Base-by-base conservation (phyloP, 1,140 invertebrate genomes). In the Brachionus rotundiformis region DNA sequence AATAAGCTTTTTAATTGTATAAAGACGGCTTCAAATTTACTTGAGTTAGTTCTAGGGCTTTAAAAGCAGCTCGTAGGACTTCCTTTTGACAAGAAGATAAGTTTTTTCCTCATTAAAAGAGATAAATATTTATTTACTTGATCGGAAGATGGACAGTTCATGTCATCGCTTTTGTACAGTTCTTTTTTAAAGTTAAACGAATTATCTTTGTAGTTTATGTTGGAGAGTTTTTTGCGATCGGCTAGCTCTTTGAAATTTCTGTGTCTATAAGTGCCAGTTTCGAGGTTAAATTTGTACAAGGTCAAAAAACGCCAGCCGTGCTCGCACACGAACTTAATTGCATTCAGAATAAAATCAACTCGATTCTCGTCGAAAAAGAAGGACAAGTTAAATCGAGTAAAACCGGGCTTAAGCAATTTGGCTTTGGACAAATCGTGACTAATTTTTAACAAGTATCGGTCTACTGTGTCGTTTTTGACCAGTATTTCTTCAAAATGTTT, bases 261-360 rank as follows among this genome's bases (percentile, higher is more conserved):
- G 86, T 95, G 94, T 82, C 92, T 90, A 94, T 94, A 96, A 88
- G 95, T 94, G 0, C 93, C 94, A 6, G 93, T 95, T 86, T 94
- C 92, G 3, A 92, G 91, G 86, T 95, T 94, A 11, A 94, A 90
- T 10, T 91, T 90, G 85, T 96, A 96, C 85, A 94, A 92, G 0
- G 94, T 94, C 44, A 96, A 86, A 33, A 96, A 90, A 84, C 94
- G 94, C 93, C 94, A 95, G 0, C 93, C 94, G 88, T 95, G 91
- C 0, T 93, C 92, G 0, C 94, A 93, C 0, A 95, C 92, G 91
- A 94, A 92, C 87, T 93, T 92, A 13, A 97, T 86, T 0, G 94
- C 93, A 87, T 94, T 92, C 68, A 95, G 86, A 1, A 95, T 91
- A 86, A 93, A 95, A 10, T 93, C 91, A 25, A 88, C 87, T 87